A percentile compares a stretch with the other conserved stretches of the same genome.
phyloP scores from a whole-genome alignment of 2,797 vertebrate genomes.

The Monodelphis domestica region DNA sequence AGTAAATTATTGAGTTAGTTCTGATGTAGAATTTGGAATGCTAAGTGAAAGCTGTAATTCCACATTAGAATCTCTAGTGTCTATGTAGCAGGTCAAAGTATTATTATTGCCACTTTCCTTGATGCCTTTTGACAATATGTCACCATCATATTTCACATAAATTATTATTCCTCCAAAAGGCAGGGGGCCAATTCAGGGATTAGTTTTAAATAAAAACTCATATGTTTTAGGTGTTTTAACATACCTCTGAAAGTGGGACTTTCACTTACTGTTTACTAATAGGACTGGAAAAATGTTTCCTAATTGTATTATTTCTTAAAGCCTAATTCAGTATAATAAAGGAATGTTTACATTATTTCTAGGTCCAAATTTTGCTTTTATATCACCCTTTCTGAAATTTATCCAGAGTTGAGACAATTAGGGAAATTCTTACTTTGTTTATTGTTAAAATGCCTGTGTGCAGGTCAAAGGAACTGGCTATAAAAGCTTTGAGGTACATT shows the following conservation, averaged over 20 bases:
- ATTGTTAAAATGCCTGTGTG: background rate
- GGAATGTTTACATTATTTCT: constrained; percentile 10
- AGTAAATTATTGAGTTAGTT: constrained; percentile 93
- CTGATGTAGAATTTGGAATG: constrained; percentile 87
- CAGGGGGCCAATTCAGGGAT: background rate
- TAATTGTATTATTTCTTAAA: background rate
- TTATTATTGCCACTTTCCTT: constrained; percentile 82
- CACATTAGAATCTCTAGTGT: constrained; percentile 88
- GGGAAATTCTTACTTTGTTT: background rate
- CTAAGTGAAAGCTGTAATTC: constrained; percentile 90
- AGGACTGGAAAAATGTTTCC: background rate
- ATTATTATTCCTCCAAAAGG: background rate
- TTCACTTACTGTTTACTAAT: background rate
- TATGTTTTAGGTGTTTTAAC: constrained; percentile 29
- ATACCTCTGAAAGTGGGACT: background rate
- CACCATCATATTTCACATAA: constrained; percentile 65
- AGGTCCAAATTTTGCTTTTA: background rate
- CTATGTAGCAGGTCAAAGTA: constrained; percentile 82
- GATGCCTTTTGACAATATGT: constrained; percentile 89
- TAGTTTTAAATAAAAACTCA: constrained; percentile 12
- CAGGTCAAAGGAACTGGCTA: background rate
- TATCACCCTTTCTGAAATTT: background rate
- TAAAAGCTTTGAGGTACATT: background rate
- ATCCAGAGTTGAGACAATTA: background rate
- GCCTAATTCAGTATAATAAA: background rate